Evolutionary conservation across 2,888 invertebrate species (phyloP).

Genomic region (Neria commutata): DNA sequence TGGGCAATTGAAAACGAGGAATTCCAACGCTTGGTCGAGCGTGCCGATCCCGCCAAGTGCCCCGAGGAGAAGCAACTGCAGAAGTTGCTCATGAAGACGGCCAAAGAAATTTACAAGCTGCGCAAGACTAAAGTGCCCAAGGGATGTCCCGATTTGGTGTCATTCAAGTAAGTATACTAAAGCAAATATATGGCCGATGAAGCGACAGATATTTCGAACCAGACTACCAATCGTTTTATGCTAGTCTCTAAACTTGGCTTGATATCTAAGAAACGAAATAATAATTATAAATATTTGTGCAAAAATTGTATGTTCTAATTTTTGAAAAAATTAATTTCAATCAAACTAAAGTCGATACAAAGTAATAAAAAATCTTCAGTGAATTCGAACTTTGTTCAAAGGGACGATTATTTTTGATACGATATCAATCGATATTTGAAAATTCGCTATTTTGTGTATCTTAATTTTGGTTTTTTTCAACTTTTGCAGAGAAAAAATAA

Average conservation of each 20-base stretch:
- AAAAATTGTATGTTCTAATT: too few relatives aligned
- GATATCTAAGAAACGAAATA: too few relatives aligned
- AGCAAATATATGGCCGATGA: too few relatives aligned
- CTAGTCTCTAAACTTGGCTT: too few relatives aligned
- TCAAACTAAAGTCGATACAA: too few relatives aligned
- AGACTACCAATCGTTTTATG: too few relatives aligned
- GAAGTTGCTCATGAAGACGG: conserved; percentile 84
- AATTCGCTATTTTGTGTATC: not conserved
- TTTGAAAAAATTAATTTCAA: too few relatives aligned
- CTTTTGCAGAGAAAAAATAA: conserved; percentile 88
- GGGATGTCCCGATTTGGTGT: conserved; percentile 87
- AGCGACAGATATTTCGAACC: too few relatives aligned
- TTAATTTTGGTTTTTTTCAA: not conserved
- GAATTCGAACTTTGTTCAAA: not conserved
- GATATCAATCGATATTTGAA: not conserved
- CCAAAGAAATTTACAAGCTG: conserved; percentile 89
- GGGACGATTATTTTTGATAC: too few relatives aligned
- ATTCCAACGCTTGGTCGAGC: conserved; percentile 72
- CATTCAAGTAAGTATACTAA: conserved; percentile 84
- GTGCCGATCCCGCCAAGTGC: conserved; percentile 59
- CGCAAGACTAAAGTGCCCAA: conserved; percentile 85
- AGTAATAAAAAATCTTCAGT: not conserved
- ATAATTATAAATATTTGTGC: too few relatives aligned
- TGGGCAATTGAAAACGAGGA: conserved; percentile 89
- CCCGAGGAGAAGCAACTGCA: conserved; percentile 69